These are phyloP conservation scores for Dysmachus trigonus DNA, from an alignment of 2,888 invertebrate genomes.

Conservation along the genomic window DNA sequence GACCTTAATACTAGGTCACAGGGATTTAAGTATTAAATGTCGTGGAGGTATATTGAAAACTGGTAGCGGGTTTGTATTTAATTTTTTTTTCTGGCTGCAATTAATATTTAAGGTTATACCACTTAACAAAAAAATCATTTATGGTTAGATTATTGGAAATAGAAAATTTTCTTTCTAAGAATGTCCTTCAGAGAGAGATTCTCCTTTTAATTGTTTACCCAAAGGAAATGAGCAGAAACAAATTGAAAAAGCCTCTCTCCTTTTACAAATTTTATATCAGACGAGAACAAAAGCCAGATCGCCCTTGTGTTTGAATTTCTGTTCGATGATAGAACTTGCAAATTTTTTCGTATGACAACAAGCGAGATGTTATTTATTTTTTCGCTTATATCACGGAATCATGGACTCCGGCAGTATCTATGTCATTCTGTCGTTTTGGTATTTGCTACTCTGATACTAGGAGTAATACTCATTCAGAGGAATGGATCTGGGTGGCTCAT, in stretches of 20 bases:
- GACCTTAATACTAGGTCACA: no score
- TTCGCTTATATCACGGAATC: not conserved
- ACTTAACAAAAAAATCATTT: not conserved
- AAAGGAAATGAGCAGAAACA: not conserved
- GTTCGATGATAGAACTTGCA: not conserved
- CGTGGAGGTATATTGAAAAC: no score
- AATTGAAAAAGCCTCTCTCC: not conserved
- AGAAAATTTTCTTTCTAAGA: not conserved
- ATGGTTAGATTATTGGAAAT: not conserved
- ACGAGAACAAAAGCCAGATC: not conserved
- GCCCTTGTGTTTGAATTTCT: not conserved
- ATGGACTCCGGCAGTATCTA: not conserved
- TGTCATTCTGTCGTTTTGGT: not conserved
- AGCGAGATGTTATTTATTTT: not conserved
- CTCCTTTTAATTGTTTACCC: not conserved
- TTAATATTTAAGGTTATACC: not conserved
- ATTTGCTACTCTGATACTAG: not conserved
- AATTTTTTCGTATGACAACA: not conserved
- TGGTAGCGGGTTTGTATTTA: no score
- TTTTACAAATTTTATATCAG: not conserved
- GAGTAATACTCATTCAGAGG: not conserved
- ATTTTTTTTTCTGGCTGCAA: not conserved
- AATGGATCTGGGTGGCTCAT: not conserved
- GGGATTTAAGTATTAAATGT: no score
- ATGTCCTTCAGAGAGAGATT: not conserved